Conservation (phyloP, 2,797 vertebrate species). For the Gila robusta region DNA sequence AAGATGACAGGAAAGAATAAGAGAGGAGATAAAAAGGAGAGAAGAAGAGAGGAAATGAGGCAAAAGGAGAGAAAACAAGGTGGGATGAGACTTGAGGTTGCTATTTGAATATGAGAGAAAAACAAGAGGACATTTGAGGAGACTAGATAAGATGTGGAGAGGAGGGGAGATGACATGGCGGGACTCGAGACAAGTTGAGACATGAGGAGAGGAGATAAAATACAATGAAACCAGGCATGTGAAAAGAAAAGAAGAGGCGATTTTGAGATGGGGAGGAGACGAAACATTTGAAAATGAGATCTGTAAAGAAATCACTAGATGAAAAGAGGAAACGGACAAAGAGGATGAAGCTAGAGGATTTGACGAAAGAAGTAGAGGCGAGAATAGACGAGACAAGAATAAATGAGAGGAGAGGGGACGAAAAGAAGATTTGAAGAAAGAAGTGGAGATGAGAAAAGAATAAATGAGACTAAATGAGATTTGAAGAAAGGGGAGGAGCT, state of each 20-base stretch:
- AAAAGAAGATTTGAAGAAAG: background rate
- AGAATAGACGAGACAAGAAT: background rate
- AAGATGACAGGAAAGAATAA: background rate
- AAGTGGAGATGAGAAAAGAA: background rate
- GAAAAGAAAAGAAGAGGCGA: slow-evolving; percentile 70
- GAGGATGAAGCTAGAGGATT: background rate
- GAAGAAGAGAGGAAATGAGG: background rate
- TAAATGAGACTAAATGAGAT: background rate
- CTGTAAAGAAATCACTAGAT: slow-evolving; percentile 51
- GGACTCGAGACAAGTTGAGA: background rate
- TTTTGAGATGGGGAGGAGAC: slow-evolving; percentile 62
- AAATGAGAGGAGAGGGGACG: background rate
- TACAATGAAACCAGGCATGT: background rate
- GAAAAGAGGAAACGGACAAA: background rate
- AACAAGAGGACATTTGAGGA: background rate
- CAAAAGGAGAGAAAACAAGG: background rate
- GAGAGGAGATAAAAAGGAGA: no score
- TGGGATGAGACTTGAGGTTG: background rate
- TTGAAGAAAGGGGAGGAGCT: background rate
- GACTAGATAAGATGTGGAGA: background rate
- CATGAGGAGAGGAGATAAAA: slow-evolving; percentile 1
- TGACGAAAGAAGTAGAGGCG: background rate
- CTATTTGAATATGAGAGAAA: background rate
- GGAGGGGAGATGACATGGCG: background rate
- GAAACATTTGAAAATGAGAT: slow-evolving; percentile 69